Base-by-base conservation (phyloP, 37 sponge, comb jelly and placozoan genomes). In the Petrosia ficiformis region DNA sequence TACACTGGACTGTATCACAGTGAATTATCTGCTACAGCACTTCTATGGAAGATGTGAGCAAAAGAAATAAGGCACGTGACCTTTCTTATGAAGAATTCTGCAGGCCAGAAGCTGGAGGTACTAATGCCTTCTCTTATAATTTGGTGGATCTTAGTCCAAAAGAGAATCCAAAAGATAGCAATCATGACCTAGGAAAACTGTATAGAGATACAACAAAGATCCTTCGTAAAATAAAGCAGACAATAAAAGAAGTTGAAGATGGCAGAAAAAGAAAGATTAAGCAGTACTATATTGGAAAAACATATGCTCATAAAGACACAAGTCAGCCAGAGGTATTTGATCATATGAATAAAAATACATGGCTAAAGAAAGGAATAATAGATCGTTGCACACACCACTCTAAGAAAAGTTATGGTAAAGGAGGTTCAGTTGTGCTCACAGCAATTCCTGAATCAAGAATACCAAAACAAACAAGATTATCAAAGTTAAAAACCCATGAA, bases 281-380 rank as follows among this genome's bases (percentile, higher is more conserved):
- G 11, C 11, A 61, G 26, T 26, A 26, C 22, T 61, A 61, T 22
- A 61, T 61, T n/a, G 63, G 63, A 26, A 61, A 61, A 61, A 6
- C 63, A 61, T 6, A n/a, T 5, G 63, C 28, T 26, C 5, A n/a
- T 26, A 26, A 61, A 24, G 28, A 6, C 22, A 61, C 63, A 22
- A 5, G 22, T n/a, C 11, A 61, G n/a, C 25, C 63, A 48, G 54
- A 48, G 14, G 14, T 19, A 19, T 70, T 70, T 35, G 48, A 70
- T 4, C 24, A 16, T 29, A 2, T 44, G 32, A 44, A 70, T 40
- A 42, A 22, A 2, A 4, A n/a, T 3, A 70, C 71, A 2, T 70
- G 71, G 71, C 1, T 4, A 2, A 70, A 70, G 43, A 42, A 2
- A 1, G 71, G 71, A n/a, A 70, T 70, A 2, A 70, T 42, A 5